Evolutionary conservation across 2,797 vertebrate genomes (phyloP).

Genomic region (Myotis daubentonii): DNA sequence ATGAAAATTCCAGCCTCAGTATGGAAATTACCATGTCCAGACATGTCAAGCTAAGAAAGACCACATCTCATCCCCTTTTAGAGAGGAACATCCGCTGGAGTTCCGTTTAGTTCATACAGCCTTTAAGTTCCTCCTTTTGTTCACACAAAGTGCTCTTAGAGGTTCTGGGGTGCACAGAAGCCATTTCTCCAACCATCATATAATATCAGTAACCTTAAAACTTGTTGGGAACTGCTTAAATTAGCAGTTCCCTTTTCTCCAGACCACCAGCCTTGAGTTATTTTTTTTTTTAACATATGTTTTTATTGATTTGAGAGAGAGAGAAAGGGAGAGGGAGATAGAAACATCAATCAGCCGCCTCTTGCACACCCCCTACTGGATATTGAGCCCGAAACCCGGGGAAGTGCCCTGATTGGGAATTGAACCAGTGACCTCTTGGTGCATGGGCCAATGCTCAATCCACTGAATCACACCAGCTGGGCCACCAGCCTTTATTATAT

Average conservation of each 20-base stretch:
- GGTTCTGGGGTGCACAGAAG: not conserved
- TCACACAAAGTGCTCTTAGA: not conserved
- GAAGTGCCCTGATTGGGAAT: no score
- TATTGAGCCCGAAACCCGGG: no score
- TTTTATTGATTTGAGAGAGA: no score
- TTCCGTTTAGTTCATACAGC: not conserved
- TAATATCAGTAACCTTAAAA: no score
- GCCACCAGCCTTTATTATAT: not conserved
- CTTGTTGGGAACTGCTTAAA: not conserved
- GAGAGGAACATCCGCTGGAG: not conserved
- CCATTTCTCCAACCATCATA: no score
- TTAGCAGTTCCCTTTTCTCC: conserved; percentile 8
- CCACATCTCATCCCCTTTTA: not conserved
- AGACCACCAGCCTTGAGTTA: not conserved
- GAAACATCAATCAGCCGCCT: no score
- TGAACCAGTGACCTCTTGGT: no score
- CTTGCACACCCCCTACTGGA: no score
- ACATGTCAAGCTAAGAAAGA: not conserved
- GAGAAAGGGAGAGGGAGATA: no score
- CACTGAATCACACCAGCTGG: no score
- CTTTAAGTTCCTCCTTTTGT: not conserved
- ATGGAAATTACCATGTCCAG: not conserved
- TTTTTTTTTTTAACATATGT: no score
- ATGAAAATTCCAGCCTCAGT: not conserved
- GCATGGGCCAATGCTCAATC: no score